phyloP scores from a whole-genome alignment of 2,113 vertebrate species.

The Jacana jacana region DNA sequence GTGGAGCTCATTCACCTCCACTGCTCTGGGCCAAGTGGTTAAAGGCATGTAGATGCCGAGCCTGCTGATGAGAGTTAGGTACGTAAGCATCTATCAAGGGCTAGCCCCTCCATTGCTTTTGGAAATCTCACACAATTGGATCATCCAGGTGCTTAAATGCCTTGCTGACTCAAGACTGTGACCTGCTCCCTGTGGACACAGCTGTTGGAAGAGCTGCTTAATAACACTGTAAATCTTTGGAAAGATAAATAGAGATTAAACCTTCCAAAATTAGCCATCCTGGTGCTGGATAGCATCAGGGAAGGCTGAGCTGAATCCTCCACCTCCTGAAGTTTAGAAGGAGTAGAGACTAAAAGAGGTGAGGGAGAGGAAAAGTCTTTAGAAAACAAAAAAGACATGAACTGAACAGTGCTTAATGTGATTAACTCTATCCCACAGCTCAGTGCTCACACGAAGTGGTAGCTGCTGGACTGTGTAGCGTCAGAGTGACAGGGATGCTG shows the following conservation, averaged over 20 bases:
- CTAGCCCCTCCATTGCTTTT: background rate
- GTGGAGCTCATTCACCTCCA: background rate
- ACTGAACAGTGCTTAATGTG: slow-evolving; percentile 11
- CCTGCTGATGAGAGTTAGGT: background rate
- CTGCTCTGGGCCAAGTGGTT: background rate
- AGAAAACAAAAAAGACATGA: slow-evolving; percentile 41
- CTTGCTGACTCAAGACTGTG: background rate
- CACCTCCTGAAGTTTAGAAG: slow-evolving; percentile 15
- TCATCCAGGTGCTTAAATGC: background rate
- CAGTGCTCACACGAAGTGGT: background rate
- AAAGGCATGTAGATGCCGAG: background rate
- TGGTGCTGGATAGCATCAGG: background rate
- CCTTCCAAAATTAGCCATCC: background rate
- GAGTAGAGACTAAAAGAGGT: slow-evolving; percentile 17
- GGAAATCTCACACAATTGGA: background rate
- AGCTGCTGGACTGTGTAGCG: background rate
- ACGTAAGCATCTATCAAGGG: accelerated
- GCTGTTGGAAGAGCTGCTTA: background rate
- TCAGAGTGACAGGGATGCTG: background rate
- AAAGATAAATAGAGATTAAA: background rate
- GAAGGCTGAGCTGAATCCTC: background rate
- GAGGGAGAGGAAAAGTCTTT: slow-evolving; percentile 22
- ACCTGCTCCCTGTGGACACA: background rate
- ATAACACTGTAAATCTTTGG: background rate
- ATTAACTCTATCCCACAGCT: slow-evolving; percentile 48